These are phyloP conservation scores for Hafferia zeledoni DNA, from an alignment of 2,797 vertebrate species.

Conservation along the genomic window DNA sequence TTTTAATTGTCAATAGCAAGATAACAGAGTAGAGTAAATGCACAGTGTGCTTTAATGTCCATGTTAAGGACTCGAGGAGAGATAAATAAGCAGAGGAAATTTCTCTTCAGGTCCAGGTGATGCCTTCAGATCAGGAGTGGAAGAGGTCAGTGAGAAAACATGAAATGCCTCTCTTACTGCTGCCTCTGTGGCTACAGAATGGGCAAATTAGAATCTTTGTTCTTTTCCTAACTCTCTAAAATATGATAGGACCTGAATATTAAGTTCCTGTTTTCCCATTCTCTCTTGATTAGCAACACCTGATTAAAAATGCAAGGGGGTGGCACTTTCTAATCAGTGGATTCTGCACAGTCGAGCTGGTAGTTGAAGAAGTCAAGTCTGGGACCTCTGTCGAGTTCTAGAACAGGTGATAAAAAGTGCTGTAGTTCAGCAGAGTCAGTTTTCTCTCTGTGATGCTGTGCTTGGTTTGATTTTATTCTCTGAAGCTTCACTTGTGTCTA, in stretches of 20 bases:
- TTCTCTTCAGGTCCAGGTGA: not conserved
- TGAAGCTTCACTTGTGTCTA: not conserved
- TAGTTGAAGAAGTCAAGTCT: not conserved
- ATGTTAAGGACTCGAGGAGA: fast-evolving
- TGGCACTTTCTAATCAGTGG: conserved; percentile 4
- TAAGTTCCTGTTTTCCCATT: not conserved
- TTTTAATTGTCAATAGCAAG: not conserved
- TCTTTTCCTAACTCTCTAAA: not conserved
- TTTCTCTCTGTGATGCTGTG: not conserved
- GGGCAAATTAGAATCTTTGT: not conserved
- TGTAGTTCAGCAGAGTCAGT: not conserved
- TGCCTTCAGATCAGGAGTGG: not conserved
- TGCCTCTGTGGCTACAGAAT: not conserved
- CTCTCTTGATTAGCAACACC: not conserved
- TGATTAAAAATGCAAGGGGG: not conserved
- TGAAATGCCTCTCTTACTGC: not conserved
- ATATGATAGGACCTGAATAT: not conserved
- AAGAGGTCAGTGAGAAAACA: not conserved
- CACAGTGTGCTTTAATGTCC: not conserved
- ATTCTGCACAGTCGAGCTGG: not conserved
- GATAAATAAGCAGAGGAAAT: not conserved
- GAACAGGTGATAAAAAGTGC: not conserved
- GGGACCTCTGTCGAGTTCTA: not conserved
- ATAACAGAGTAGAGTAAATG: not conserved
- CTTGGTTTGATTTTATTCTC: conserved; percentile 3